These are phyloP conservation scores for Procambarus virginalis DNA, from an alignment of 1,140 invertebrate species.

Conservation along the genomic window DNA sequence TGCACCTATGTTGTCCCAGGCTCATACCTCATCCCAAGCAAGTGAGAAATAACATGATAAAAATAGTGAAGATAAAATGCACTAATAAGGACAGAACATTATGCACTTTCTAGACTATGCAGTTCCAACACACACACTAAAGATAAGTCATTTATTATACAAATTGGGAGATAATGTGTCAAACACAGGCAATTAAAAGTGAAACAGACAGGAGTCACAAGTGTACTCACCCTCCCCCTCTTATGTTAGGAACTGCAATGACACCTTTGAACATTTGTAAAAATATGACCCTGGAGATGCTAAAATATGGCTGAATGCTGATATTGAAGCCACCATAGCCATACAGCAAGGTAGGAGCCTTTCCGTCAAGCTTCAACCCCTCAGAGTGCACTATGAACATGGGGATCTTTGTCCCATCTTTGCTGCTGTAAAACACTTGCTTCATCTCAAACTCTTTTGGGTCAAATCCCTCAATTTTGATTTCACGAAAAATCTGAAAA, in stretches of 20 bases:
- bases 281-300: slow-evolving; percentile 88
- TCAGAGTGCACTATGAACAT: slow-evolving; percentile 96
- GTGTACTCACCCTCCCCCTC: slow-evolving; percentile 90
- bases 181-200: too few species aligned
- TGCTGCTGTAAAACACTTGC: slow-evolving; percentile 95
- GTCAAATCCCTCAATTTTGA: slow-evolving; percentile 90
- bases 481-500: slow-evolving; percentile 86
- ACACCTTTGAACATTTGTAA: slow-evolving; percentile 92
- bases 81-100: too few species aligned
- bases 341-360: slow-evolving; percentile 89
- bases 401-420: slow-evolving; percentile 96
- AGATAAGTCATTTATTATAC: slow-evolving; percentile 24
- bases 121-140: slow-evolving; percentile 89
- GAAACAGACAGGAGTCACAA: background rate
- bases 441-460: slow-evolving; percentile 85
- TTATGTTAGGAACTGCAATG: slow-evolving; percentile 93
- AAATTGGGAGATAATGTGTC: too few species aligned
- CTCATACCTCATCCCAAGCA: too few species aligned
- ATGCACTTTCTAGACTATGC: slow-evolving; percentile 84
- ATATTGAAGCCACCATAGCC: slow-evolving; percentile 99
- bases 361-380: slow-evolving; percentile 78
- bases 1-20: too few species aligned
- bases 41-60: too few species aligned
- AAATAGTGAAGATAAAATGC: too few species aligned
- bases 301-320: slow-evolving; percentile 84